Conservation (phyloP, 2,113 vertebrate species). For the Boleophthalmus pectinirostris region DNA sequence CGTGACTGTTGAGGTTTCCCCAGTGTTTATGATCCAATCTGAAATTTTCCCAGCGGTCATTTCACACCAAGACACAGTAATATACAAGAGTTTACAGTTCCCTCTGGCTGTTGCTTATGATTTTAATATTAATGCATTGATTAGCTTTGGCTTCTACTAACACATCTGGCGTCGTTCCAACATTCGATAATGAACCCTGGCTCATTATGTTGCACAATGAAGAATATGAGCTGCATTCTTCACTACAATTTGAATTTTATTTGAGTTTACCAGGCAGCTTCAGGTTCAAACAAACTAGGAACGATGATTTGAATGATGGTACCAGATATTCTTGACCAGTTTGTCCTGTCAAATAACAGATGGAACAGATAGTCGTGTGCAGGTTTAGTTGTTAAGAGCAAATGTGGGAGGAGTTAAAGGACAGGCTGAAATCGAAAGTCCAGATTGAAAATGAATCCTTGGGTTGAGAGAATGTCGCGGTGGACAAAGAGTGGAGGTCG, state of each 20-base stretch:
- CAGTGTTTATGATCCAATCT: conserved; percentile 16
- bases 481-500: conserved; percentile 38
- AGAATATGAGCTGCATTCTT: conserved; percentile 41
- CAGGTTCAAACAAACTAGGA: conserved; percentile 3
- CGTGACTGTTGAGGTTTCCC: conserved; percentile 6
- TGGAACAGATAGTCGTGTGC: conserved; percentile 32
- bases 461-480: conserved; percentile 7
- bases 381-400: conserved; percentile 13
- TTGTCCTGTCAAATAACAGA: conserved; percentile 14
- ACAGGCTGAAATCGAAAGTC: conserved; percentile 26
- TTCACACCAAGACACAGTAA: conserved; percentile 45
- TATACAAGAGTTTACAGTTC: conserved; percentile 21
- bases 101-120: conserved; percentile 48
- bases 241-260: conserved; percentile 28
- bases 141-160: conserved; percentile 51
- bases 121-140: conserved; percentile 66
- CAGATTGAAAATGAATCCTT: conserved; percentile 10
- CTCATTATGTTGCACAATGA: conserved; percentile 40
- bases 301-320: background rate
- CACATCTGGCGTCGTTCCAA: conserved; percentile 50
- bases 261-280: conserved; percentile 2
- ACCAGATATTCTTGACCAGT: background rate
- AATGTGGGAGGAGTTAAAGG: conserved; percentile 10
- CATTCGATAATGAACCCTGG: conserved; percentile 50
- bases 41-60: conserved; percentile 26